Base-by-base conservation (phyloP, 2,888 invertebrate species). In the Megaustenia siamemsis region DNA sequence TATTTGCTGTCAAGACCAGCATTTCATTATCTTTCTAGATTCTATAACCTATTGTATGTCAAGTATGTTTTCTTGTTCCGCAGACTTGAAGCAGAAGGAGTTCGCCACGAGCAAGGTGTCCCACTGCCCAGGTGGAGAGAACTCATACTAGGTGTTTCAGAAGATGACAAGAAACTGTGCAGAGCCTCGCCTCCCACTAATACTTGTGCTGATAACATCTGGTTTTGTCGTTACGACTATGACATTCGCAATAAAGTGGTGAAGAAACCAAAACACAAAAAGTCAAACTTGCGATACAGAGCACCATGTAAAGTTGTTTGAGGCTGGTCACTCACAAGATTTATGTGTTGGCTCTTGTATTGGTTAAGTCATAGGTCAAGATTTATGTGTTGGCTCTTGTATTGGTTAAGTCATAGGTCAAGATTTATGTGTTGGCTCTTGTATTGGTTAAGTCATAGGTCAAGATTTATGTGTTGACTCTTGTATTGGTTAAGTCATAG, bases 221-320 rank as follows among this genome's bases (percentile, higher is more conserved):
- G 84, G 84, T 84, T 84, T 32, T 81, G 84, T 63, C 73, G 84
- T 6, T 84, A 81, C n/a, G 84, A 84, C 56, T 84, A 84, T 35
- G 84, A 84, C 49, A 68, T 81, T 38, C 28, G 84, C 10, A 84
- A 84, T 40, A 84, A 84, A 56, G 53, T 81, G 18, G 84, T 84
- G 10, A 75, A 43, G 40, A 84, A 84, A 45, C 84, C 84, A 28
- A 84, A 81, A 53, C 66, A 84, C 53, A 84, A 84, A 60, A 84
- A 84, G 53, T 79, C 81, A 1, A 79, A 81, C 38, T 32, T 84
- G 49, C 40, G 84, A 8, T 84, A 84, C 60, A 73, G 84, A 24
- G 79, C 63, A 40, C 84, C 84, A 15, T 71, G 32, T 63, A 84
- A 79, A 35, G 8, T 73, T 40, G 78, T 43, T 21, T 82, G 63